Percentiles rank a stretch among this genome's conserved stretches.
phyloP scores from a whole-genome alignment of 2,888 invertebrate species.

The Drosophila pegasa region DNA sequence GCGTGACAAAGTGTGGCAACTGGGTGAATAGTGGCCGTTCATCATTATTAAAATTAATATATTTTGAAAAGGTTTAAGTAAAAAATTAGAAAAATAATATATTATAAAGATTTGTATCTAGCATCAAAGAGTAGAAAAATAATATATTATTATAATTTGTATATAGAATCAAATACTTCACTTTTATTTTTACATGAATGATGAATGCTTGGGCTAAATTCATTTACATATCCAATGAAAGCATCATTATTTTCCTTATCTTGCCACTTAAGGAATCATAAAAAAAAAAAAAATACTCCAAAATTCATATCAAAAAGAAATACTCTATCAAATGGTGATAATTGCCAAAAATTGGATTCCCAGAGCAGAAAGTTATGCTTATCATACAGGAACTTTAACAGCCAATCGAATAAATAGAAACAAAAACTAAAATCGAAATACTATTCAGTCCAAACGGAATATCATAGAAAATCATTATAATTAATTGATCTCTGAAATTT shows the following conservation, averaged over 20 bases:
- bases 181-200: not conserved
- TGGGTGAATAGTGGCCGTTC: not conserved
- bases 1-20: constrained; percentile 4
- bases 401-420: too few relatives aligned
- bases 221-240: not conserved
- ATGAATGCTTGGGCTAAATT: not conserved
- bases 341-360: too few relatives aligned
- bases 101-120: not conserved
- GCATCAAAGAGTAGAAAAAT: too few relatives aligned
- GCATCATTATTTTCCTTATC: not conserved
- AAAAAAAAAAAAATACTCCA: too few relatives aligned
- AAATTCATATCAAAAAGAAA: too few relatives aligned
- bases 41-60: not conserved
- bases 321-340: too few relatives aligned
- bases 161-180: not conserved
- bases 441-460: too few relatives aligned
- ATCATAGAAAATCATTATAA: too few relatives aligned
- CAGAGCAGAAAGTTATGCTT: too few relatives aligned
- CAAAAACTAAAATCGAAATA: too few relatives aligned
- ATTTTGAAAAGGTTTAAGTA: not conserved
- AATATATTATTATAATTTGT: not conserved
- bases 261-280: too few relatives aligned
- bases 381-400: too few relatives aligned
- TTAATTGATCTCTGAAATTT: not conserved
- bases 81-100: not conserved